Evolutionary conservation across 2,888 invertebrate genomes (phyloP).

Genomic region (Enchytraeus crypticus): DNA sequence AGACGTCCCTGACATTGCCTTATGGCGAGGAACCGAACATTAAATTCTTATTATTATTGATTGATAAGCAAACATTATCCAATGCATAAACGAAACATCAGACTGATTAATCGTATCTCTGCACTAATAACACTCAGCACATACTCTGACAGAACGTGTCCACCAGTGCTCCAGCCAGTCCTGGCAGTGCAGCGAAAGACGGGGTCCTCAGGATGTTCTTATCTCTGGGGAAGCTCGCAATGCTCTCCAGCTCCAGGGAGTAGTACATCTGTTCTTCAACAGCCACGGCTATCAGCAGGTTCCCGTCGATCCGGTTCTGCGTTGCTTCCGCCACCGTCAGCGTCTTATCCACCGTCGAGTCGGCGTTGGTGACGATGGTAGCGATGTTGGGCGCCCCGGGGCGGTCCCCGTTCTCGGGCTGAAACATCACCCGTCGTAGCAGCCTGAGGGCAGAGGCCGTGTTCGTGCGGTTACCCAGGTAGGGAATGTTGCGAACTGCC

Average conservation of each 20-base stretch:
- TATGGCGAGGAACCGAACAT: no score
- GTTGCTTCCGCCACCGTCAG: constrained; percentile 36
- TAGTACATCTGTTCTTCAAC: constrained; percentile 5
- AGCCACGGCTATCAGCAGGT: constrained; percentile 6
- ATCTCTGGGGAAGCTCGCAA: constrained; percentile 37
- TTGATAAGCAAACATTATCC: no score
- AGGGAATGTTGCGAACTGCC: constrained; percentile 34
- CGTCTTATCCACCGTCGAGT: constrained; percentile 35
- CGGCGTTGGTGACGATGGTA: constrained; percentile 39
- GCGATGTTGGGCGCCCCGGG: constrained; percentile 35
- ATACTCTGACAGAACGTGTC: constrained; percentile 2
- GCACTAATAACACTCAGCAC: no score
- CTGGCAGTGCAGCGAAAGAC: constrained; percentile 6
- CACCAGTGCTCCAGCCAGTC: background rate
- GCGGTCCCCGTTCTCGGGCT: constrained; percentile 34
- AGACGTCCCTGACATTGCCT: no score
- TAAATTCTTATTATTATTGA: no score
- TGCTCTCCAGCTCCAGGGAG: constrained; percentile 34
- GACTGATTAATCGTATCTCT: no score
- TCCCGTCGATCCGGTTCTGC: constrained; percentile 5
- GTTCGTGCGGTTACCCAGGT: constrained; percentile 37
- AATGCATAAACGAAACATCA: no score
- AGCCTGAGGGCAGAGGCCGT: constrained; percentile 36
- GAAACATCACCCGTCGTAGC: constrained; percentile 3
- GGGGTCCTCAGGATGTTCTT: constrained; percentile 35